Evolutionary conservation across 2,113 vertebrate species (phyloP).

Genomic region (Ciconia maguari): DNA sequence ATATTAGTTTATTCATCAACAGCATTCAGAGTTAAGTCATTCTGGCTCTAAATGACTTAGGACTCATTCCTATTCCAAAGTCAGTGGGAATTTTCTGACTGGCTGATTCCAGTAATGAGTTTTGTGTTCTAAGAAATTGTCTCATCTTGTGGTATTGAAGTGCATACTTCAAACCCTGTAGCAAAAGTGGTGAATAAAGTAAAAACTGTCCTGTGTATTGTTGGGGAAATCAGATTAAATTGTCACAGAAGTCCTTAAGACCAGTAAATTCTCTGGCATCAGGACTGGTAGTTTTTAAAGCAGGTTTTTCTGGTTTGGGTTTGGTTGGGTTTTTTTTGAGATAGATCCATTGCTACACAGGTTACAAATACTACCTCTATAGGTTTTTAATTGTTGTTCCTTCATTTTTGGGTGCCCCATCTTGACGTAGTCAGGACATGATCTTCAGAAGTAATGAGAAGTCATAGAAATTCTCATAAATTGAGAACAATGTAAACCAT

Average conservation of each 20-base stretch:
- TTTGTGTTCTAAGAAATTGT: neutral
- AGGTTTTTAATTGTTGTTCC: neutral
- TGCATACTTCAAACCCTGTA: neutral
- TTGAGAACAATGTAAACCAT: neutral
- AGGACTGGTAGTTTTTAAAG: neutral
- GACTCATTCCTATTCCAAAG: neutral
- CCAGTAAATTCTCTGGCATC: neutral
- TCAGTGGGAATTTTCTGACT: neutral
- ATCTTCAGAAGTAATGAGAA: neutral
- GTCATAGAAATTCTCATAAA: neutral
- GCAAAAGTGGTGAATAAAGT: neutral
- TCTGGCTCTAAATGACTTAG: neutral
- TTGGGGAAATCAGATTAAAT: neutral
- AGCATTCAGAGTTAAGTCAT: neutral
- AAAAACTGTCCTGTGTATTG: neutral
- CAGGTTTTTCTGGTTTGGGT: neutral
- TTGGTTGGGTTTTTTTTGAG: neutral
- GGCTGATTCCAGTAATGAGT: neutral
- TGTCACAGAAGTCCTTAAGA: neutral
- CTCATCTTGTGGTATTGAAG: neutral
- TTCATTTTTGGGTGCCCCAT: neutral
- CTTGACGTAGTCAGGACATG: neutral
- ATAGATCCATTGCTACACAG: neutral
- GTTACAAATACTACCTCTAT: neutral
- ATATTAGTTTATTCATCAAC: neutral